Evolutionary conservation across 1,140 invertebrate genomes (phyloP).

Genomic region (Arctopsyche grandis): DNA sequence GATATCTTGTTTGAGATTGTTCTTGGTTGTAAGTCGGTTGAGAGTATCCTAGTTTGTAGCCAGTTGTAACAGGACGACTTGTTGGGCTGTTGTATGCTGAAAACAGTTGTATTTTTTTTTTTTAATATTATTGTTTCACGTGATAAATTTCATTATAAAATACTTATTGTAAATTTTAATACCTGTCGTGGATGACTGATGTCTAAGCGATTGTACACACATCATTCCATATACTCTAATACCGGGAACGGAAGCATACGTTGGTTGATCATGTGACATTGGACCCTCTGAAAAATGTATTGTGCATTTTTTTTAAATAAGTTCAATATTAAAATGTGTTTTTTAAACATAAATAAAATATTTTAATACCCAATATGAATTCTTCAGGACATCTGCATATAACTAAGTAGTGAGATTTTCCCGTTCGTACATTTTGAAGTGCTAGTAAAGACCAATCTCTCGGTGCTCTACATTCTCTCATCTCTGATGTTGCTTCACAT

Average conservation of each 20-base stretch:
- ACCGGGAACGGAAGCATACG: constrained; percentile 91
- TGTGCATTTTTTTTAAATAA: background rate
- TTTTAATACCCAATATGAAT: constrained; percentile 77
- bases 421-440: constrained; percentile 89
- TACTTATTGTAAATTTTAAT: constrained; percentile 13
- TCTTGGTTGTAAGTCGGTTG: constrained; percentile 61
- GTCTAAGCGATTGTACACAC: constrained; percentile 73
- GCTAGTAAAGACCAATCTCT: constrained; percentile 92
- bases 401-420: constrained; percentile 93
- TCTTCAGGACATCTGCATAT: constrained; percentile 90
- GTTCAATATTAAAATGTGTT: background rate
- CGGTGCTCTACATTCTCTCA: constrained; percentile 86
- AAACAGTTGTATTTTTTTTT: constrained; percentile 39
- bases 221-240: constrained; percentile 95
- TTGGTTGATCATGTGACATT: constrained; percentile 92
- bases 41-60: constrained; percentile 66
- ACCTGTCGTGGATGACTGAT: constrained; percentile 29
- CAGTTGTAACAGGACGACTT: constrained; percentile 61
- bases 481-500: constrained; percentile 88
- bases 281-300: constrained; percentile 78
- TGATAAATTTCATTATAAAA: background rate
- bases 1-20: constrained; percentile 62
- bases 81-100: constrained; percentile 59
- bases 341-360: too few relatives aligned
- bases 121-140: background rate